Percentiles rank a stretch among this genome's conserved stretches.
Conservation (phyloP, 2,113 vertebrate genomes). For the Sakesphorus luctuosus region DNA sequence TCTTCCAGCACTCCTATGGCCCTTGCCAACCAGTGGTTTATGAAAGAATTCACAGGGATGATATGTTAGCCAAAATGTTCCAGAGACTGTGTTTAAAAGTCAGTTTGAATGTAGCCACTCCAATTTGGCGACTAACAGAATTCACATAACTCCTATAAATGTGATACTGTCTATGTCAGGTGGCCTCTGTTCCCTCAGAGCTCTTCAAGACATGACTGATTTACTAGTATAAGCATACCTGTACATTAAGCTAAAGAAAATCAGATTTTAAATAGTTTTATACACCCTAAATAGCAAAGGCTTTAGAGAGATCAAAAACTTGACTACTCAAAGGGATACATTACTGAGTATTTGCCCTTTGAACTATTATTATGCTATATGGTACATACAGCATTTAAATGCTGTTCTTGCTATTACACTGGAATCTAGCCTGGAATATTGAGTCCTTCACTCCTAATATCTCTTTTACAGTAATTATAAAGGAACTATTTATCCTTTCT, state of each 20-base stretch:
- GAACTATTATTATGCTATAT: neutral
- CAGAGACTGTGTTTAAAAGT: rapidly evolving
- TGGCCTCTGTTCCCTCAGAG: neutral
- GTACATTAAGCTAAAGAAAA: neutral
- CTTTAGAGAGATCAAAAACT: neutral
- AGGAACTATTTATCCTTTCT: neutral
- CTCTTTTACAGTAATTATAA: neutral
- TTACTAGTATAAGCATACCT: neutral
- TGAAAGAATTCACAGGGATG: neutral
- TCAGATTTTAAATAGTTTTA: neutral
- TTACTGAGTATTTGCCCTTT: neutral
- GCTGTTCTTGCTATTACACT: neutral
- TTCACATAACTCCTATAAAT: neutral
- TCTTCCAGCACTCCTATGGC: neutral
- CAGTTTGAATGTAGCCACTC: neutral
- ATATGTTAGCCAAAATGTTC: neutral
- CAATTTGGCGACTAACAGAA: neutral
- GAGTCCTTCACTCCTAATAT: neutral
- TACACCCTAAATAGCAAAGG: neutral
- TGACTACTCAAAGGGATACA: neutral
- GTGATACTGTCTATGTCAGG: neutral
- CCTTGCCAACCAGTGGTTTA: neutral
- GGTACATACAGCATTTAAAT: neutral
- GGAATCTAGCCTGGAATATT: neutral
- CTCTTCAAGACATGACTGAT: neutral